Evolutionary conservation across 2,113 vertebrate species (phyloP).

Genomic region (Microcebus lehilahytsara): DNA sequence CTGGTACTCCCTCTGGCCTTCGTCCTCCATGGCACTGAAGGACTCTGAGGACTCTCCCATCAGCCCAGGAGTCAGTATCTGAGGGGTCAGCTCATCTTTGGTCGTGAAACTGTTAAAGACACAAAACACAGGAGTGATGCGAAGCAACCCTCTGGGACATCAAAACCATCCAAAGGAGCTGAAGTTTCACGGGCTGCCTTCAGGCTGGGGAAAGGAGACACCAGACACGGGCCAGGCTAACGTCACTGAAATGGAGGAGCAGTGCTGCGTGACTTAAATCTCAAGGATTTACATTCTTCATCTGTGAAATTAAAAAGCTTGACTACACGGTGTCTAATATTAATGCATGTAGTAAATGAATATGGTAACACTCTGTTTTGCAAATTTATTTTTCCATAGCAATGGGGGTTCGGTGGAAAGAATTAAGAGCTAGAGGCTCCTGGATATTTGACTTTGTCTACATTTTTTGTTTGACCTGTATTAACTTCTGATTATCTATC

Average conservation of each 20-base stretch:
- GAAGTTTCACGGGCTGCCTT: not conserved
- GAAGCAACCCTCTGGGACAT: not conserved
- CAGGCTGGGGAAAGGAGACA: not conserved
- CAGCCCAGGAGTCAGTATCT: slow-evolving; percentile 72
- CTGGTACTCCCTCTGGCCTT: slow-evolving; percentile 86
- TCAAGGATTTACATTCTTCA: not conserved
- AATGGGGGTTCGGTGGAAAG: not conserved
- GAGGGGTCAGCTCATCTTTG: slow-evolving; percentile 77
- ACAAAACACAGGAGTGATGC: not conserved
- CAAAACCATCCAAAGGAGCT: not conserved
- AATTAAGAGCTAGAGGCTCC: not conserved
- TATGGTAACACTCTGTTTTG: not conserved
- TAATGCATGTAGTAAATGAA: not conserved
- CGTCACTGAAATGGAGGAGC: not conserved
- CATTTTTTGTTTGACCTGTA: not conserved
- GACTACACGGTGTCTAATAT: no score
- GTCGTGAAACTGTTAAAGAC: slow-evolving; percentile 72
- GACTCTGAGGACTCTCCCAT: slow-evolving; percentile 84
- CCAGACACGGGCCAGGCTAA: not conserved
- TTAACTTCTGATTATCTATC: not conserved
- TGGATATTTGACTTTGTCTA: not conserved
- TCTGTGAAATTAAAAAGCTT: not conserved
- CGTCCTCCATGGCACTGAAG: slow-evolving; percentile 85
- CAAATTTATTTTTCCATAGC: not conserved
- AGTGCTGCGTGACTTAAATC: not conserved